Conservation (phyloP, 2,888 invertebrate genomes). For the Cantharis rustica region DNA sequence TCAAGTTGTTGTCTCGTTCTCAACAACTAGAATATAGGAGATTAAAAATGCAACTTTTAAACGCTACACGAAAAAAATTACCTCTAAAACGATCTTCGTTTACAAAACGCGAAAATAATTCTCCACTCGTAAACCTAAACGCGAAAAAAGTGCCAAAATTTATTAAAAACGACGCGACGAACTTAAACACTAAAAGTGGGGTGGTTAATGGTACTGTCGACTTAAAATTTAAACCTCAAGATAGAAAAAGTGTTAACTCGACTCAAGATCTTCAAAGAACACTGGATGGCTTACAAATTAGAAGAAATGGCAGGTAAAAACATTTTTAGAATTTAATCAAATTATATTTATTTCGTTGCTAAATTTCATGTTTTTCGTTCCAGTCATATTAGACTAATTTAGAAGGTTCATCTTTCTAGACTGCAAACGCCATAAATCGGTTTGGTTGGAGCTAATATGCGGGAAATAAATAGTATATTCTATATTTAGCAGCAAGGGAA, state of each 20-base stretch:
- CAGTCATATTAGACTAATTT: no score
- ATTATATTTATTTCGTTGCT: slow-evolving; percentile 10
- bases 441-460: no score
- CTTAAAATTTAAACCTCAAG: slow-evolving; percentile 3
- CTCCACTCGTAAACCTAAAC: neutral
- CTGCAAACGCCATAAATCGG: no score
- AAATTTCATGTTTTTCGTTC: neutral
- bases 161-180: slow-evolving; percentile 6
- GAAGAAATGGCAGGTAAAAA: slow-evolving; percentile 50
- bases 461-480: no score
- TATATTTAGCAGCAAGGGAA: no score
- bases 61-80: slow-evolving; percentile 35
- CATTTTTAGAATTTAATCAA: slow-evolving; percentile 13
- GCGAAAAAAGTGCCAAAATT: slow-evolving; percentile 22
- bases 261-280: slow-evolving; percentile 33
- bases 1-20: slow-evolving; percentile 51
- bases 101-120: neutral
- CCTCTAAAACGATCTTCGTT: slow-evolving; percentile 15
- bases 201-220: neutral
- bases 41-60: slow-evolving; percentile 48
- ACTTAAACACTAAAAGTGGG: neutral
- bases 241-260: slow-evolving; percentile 4
- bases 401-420: no score
- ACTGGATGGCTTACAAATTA: slow-evolving; percentile 44
- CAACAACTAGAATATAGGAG: slow-evolving; percentile 53